Evolutionary conservation across 2,888 invertebrate genomes (phyloP).

Genomic region (Carterocephalus palaemon): DNA sequence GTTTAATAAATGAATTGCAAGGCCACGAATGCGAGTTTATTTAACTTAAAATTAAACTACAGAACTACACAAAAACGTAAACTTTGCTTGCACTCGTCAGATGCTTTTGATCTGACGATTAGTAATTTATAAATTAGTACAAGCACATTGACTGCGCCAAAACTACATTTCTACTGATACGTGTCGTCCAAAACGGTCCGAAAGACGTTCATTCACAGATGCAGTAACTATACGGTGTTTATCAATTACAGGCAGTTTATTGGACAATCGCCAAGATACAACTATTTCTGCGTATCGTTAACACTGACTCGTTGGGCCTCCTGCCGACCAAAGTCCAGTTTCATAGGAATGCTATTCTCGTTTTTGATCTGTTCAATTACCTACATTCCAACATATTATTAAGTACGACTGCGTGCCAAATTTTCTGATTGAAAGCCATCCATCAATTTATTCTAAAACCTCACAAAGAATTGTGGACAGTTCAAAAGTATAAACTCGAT

Average conservation of each 20-base stretch:
- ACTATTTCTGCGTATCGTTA: slow-evolving; percentile 41
- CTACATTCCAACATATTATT: slow-evolving; percentile 26
- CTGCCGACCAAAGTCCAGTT: slow-evolving; percentile 29
- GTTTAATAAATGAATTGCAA: no score
- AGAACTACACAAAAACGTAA: no score
- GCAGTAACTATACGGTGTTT: slow-evolving; percentile 28
- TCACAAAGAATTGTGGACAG: no score
- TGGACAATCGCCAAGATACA: slow-evolving; percentile 43
- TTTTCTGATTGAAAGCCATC: slow-evolving; percentile 15
- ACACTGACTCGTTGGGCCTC: slow-evolving; percentile 27
- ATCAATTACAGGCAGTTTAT: slow-evolving; percentile 39
- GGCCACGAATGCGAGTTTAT: no score
- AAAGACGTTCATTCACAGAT: slow-evolving; percentile 40
- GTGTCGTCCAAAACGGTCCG: slow-evolving; percentile 3
- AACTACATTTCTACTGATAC: slow-evolving; percentile 8
- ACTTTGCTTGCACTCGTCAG: no score
- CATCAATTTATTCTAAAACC: background rate
- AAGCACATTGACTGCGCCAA: slow-evolving; percentile 2
- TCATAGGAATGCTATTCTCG: slow-evolving; percentile 32
- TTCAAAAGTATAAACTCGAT: no score
- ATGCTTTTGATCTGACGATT: no score
- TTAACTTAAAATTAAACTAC: no score
- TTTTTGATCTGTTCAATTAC: slow-evolving; percentile 34
- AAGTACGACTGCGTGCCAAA: slow-evolving; percentile 25
- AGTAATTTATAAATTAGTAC: no score